These are phyloP conservation scores for Diglossa cyanea DNA, from an alignment of 2,797 vertebrate genomes.

Conservation along the genomic window DNA sequence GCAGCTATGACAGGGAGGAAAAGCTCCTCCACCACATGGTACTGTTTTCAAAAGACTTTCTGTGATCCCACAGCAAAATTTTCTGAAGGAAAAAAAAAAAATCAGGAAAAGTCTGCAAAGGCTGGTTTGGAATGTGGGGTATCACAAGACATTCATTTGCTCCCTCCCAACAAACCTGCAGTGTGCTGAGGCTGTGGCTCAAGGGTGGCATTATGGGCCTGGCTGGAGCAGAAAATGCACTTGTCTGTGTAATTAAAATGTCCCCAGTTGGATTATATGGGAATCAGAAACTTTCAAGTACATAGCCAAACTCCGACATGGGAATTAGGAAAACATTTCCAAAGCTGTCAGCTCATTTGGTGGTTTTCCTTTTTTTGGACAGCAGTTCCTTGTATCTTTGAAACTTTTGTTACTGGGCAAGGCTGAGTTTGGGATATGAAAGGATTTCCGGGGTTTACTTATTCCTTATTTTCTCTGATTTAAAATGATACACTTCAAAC, in stretches of 20 bases:
- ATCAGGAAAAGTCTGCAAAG: background rate
- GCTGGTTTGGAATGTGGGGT: background rate
- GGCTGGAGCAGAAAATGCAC: background rate
- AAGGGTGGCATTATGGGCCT: background rate
- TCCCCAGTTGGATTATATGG: background rate
- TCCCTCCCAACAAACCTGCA: background rate
- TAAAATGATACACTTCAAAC: background rate
- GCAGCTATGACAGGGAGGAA: background rate
- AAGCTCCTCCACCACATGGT: background rate
- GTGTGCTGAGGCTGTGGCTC: background rate
- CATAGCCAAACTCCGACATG: background rate
- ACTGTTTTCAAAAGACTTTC: background rate
- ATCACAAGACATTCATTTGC: background rate
- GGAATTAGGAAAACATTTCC: background rate
- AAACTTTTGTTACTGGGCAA: background rate
- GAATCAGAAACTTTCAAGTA: background rate
- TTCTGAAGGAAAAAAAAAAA: background rate
- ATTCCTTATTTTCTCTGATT: background rate
- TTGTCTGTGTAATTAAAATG: background rate
- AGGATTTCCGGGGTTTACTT: background rate
- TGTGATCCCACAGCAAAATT: background rate
- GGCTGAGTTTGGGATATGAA: background rate
- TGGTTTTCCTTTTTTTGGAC: background rate
- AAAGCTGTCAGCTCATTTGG: background rate
- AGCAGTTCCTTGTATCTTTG: background rate